A percentile compares a stretch with the other conserved stretches of the same genome.
Evolutionary conservation across 2,797 vertebrate species (phyloP).

Genomic region (Sebastes melanostomus): DNA sequence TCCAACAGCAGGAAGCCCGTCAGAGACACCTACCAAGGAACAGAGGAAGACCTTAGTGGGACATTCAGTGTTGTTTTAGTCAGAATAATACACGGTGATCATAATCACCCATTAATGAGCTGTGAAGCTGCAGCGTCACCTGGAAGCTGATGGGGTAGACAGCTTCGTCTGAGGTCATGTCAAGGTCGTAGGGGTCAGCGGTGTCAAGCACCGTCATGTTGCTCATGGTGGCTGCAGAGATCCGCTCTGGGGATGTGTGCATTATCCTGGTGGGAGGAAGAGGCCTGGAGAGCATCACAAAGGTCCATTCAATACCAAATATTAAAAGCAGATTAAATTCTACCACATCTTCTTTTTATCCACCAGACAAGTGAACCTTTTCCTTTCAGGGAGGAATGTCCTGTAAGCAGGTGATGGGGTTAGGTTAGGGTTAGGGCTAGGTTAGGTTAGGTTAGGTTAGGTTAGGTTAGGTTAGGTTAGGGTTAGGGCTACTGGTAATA

Average conservation of each 20-base stretch:
- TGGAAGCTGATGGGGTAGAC: constrained; percentile 93
- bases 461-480: background rate
- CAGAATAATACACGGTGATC: background rate
- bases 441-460: no score
- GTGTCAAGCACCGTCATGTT: constrained; percentile 92
- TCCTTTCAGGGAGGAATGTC: background rate
- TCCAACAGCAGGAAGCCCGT: constrained; percentile 93
- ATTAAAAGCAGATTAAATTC: background rate
- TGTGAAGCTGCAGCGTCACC: constrained; percentile 67
- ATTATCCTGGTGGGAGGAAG: constrained; percentile 70
- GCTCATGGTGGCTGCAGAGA: constrained; percentile 89
- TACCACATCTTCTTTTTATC: background rate
- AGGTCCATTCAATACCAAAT: background rate
- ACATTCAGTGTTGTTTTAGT: background rate
- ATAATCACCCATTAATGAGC: background rate
- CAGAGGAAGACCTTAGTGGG: background rate
- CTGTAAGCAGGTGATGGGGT: background rate
- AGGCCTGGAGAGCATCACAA: constrained; percentile 32
- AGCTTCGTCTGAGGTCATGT: constrained; percentile 83
- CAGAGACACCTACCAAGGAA: constrained; percentile 85
- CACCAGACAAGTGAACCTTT: background rate
- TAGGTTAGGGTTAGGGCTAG: no score
- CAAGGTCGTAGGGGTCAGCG: constrained; percentile 83
- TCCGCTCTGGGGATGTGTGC: constrained; percentile 74
- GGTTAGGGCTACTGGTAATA: background rate